Conservation (phyloP, 64 coral and sea anemone species). For the Dendrophyllia cribrosa region DNA sequence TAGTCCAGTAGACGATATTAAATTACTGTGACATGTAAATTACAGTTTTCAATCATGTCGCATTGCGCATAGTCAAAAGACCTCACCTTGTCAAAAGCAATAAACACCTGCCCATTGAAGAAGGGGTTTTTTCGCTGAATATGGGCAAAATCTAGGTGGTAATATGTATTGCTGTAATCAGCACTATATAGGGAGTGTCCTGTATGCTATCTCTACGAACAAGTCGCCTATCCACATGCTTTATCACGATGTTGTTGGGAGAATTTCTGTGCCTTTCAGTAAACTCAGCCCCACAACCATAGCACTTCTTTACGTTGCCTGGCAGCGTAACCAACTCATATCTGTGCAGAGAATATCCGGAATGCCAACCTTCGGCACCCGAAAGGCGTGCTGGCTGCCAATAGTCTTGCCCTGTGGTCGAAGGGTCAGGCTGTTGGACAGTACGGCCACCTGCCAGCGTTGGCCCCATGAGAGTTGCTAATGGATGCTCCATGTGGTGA, state of each 20-base stretch:
- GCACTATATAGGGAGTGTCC: background rate
- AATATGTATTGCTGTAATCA: slow-evolving; percentile 16
- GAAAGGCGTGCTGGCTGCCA: background rate
- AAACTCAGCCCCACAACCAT: slow-evolving; percentile 9
- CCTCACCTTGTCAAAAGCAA: background rate
- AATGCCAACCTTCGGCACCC: background rate
- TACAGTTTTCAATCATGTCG: background rate
- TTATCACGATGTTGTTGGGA: slow-evolving; percentile 14
- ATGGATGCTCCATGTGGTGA: slow-evolving; percentile 12
- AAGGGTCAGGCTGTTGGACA: slow-evolving; percentile 7
- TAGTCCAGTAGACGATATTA: background rate
- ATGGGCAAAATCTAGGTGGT: background rate
- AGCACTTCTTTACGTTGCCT: slow-evolving; percentile 36
- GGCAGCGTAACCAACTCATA: slow-evolving; percentile 18
- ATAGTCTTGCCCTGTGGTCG: background rate
- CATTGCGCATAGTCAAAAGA: background rate
- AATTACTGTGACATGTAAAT: background rate
- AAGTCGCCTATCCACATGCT: slow-evolving; percentile 37
- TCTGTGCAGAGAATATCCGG: slow-evolving; percentile 9
- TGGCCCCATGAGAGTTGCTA: background rate
- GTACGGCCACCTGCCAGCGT: background rate
- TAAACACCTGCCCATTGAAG: background rate
- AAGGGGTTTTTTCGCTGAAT: slow-evolving; percentile 7
- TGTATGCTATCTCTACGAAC: slow-evolving; percentile 5
- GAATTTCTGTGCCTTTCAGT: background rate